Evolutionary conservation across 2,888 invertebrate genomes (phyloP).

Genomic region (Drosophila limbata): DNA sequence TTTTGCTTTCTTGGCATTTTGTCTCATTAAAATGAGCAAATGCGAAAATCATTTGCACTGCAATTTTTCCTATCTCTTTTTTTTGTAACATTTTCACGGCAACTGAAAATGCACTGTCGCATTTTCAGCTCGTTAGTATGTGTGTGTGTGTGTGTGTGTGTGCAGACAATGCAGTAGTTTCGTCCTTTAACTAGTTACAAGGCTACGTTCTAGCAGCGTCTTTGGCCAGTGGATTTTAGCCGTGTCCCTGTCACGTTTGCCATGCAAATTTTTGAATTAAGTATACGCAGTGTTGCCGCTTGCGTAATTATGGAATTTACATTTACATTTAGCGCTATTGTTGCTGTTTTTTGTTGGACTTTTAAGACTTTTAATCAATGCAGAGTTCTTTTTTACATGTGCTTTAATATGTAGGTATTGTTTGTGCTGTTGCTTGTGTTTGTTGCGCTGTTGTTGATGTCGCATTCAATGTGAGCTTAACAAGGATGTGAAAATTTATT

Average conservation of each 20-base stretch:
- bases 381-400: slow-evolving; percentile 43
- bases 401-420: slow-evolving; percentile 6
- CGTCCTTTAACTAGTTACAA: slow-evolving; percentile 70
- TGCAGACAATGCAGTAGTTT: slow-evolving; percentile 67
- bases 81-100: slow-evolving; percentile 23
- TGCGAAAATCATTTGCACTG: slow-evolving; percentile 58
- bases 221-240: slow-evolving; percentile 35
- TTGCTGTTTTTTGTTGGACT: slow-evolving; percentile 8
- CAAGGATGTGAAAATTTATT: slow-evolving; percentile 83
- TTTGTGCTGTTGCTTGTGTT: background rate
- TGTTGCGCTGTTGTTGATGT: slow-evolving; percentile 34
- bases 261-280: slow-evolving; percentile 66
- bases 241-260: slow-evolving; percentile 27
- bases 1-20: slow-evolving; percentile 41
- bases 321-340: slow-evolving; percentile 64
- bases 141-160: slow-evolving; percentile 14
- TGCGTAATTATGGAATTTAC: slow-evolving; percentile 68
- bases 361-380: slow-evolving; percentile 70
- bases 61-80: slow-evolving; percentile 16
- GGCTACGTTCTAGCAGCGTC: slow-evolving; percentile 52
- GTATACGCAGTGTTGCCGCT: slow-evolving; percentile 70
- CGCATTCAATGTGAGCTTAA: slow-evolving; percentile 71
- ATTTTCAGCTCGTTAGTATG: slow-evolving; percentile 52
- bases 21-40: slow-evolving; percentile 69
- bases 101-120: slow-evolving; percentile 43